phyloP scores from a whole-genome alignment of 2,797 vertebrate genomes.

The Parauchenoglanis ngamensis region DNA sequence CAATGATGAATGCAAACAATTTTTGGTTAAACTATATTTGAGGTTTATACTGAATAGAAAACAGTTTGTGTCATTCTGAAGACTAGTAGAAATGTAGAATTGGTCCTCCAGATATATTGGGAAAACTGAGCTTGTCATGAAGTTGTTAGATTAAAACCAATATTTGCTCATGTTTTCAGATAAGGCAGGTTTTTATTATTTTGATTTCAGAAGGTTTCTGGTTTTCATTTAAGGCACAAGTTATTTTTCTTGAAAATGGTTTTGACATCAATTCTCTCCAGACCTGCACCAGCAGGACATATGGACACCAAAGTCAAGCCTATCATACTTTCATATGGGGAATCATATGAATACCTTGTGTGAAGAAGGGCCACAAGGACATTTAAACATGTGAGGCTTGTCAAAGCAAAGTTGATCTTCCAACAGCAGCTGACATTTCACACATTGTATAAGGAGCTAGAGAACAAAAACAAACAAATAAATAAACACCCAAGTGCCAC shows the following conservation, averaged over 20 bases:
- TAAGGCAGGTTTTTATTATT: background rate
- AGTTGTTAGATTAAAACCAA: background rate
- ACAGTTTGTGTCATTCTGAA: background rate
- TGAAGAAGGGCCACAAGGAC: constrained; percentile 10
- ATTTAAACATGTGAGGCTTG: constrained; percentile 23
- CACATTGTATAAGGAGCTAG: constrained; percentile 42
- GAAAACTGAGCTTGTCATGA: background rate
- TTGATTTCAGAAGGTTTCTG: constrained; percentile 6
- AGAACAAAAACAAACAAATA: constrained; percentile 45
- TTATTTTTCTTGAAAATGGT: constrained; percentile 10
- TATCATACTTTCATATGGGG: background rate
- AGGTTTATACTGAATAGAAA: background rate
- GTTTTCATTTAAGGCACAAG: background rate
- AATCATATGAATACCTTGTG: constrained; percentile 14
- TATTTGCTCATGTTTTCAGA: background rate
- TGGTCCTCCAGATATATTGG: background rate
- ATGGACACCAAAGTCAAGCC: constrained; percentile 13
- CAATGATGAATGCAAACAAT: background rate
- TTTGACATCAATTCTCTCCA: constrained; percentile 12
- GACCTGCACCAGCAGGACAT: constrained; percentile 14
- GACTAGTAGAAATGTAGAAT: background rate
- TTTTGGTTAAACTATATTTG: background rate
- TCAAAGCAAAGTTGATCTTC: constrained; percentile 28
- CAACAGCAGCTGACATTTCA: constrained; percentile 48
- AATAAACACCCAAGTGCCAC: constrained; percentile 51